Evolutionary conservation across 2,888 invertebrate species (phyloP).

Genomic region (Cephus sareptanus): DNA sequence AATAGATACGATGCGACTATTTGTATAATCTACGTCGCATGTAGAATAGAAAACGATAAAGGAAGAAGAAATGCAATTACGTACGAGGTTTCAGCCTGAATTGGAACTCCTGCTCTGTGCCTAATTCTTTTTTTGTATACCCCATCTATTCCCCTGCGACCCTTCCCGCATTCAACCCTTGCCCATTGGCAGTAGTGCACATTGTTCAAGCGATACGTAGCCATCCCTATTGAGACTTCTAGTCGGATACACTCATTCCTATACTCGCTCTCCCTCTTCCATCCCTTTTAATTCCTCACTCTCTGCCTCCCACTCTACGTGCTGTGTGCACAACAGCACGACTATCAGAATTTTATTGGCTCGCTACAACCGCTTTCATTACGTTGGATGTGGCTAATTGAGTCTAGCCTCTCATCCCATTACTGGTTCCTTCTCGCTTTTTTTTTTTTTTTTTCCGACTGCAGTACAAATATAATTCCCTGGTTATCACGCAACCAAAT

Average conservation of each 20-base stretch:
- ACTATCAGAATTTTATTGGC: slow-evolving; percentile 54
- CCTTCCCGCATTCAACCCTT: slow-evolving; percentile 30
- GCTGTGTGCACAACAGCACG: slow-evolving; percentile 20
- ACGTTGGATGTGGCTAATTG: slow-evolving; percentile 52
- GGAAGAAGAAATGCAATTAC: slow-evolving; percentile 36
- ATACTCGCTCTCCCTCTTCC: background rate
- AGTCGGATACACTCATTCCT: slow-evolving; percentile 1
- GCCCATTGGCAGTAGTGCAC: slow-evolving; percentile 31
- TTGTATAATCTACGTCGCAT: background rate
- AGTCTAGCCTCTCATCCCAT: slow-evolving; percentile 41
- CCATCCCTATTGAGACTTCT: slow-evolving; percentile 33
- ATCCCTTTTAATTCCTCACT: background rate
- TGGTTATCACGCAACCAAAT: background rate
- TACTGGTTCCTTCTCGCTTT: slow-evolving; percentile 17
- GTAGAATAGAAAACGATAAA: background rate
- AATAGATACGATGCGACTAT: background rate
- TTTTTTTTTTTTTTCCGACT: background rate
- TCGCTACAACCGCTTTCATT: slow-evolving; percentile 47
- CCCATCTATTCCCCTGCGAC: slow-evolving; percentile 6
- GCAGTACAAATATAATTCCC: background rate
- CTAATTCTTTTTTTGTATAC: background rate
- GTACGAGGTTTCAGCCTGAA: slow-evolving; percentile 25
- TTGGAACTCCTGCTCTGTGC: slow-evolving; percentile 10
- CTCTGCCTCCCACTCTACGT: slow-evolving; percentile 2
- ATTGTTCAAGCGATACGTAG: slow-evolving; percentile 40